Evolutionary conservation across 64 coral and sea anemone species (phyloP), one percentile per base, ranked within the genome.

Genomic region (Dendronephthya gigantea): DNA sequence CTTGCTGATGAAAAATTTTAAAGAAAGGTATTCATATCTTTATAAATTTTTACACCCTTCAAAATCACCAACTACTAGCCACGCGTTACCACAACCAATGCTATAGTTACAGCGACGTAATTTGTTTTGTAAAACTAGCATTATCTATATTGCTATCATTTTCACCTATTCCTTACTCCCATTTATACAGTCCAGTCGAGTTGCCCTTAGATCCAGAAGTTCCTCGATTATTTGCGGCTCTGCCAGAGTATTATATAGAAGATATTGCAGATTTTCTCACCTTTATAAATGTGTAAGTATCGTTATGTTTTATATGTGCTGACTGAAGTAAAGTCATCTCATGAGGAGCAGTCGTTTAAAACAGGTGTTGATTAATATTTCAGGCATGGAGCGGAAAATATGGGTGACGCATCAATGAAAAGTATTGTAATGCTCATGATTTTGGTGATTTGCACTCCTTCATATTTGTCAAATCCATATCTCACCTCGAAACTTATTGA

Each of bases 381-480:
- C 51, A 98, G 95, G 84, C 90, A 98, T 66, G 95, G 92, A 1
- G 83, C 85, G 2, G 84, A 87, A 75, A 92, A 93, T 22, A 58
- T 93, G 22, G 92, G 93, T 55, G 95, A 98, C 25, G 90, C 92
- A 28, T 75, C 83, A n/a, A 85, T 93, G 48, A 93, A 76, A 32
- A 91, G 93, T 39, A 86, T 98, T 48, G 90, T 98, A n/a, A 82
- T 88, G 22, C 93, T 98, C 11, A 85, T 98, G 45, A 86, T 98
- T 15, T 87, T 93, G 28, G 87, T 98, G 45, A 88, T 92, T 17
- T 98, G 95, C 40, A 93, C 95, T 12, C 92, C 95, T 40, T 88
- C 91, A n/a, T 98, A 91, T 37, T 90, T 98, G 25, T 98, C 95
- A 28, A 98, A 98, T 85, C 95, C 95, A 85, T 98, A 98, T 85